phyloP scores from a whole-genome alignment of 2,888 invertebrate genomes.

The Andrena marginata region DNA sequence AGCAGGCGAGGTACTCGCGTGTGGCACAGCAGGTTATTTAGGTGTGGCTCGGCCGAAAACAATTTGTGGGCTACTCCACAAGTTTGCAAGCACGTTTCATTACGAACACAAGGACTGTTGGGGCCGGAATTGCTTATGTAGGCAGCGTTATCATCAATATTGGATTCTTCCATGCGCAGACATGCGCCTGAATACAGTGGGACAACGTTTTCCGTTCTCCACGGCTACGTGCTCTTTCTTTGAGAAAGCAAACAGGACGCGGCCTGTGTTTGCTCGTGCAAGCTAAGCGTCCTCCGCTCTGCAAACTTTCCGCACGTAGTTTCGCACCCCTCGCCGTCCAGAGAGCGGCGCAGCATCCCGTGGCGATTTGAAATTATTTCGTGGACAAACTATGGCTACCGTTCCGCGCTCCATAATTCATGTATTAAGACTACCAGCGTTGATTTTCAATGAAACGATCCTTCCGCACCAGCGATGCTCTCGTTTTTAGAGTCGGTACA shows the following conservation, averaged over 20 bases:
- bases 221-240: conserved; percentile 49
- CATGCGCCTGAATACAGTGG: conserved; percentile 26
- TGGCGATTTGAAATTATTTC: conserved; percentile 26
- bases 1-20: not conserved
- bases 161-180: conserved; percentile 58
- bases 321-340: conserved; percentile 11
- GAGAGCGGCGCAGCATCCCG: conserved; percentile 17
- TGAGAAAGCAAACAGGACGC: conserved; percentile 59
- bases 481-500: not conserved
- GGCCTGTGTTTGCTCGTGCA: conserved; percentile 62
- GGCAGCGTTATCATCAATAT: conserved; percentile 63
- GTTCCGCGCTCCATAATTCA: not conserved
- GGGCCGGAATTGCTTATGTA: conserved; percentile 49
- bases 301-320: conserved; percentile 49
- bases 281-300: conserved; percentile 57
- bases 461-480: too few relatives aligned
- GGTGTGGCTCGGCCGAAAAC: not conserved
- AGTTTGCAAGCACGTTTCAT: conserved; percentile 56
- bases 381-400: conserved; percentile 7
- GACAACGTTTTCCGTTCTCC: conserved; percentile 45
- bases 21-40: not conserved
- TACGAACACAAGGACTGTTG: conserved; percentile 49
- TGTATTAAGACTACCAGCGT: not conserved
- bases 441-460: not conserved
- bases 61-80: conserved; percentile 13